Evolutionary conservation across 2,113 vertebrate genomes (phyloP).

Genomic region (Falcunculus frontatus): DNA sequence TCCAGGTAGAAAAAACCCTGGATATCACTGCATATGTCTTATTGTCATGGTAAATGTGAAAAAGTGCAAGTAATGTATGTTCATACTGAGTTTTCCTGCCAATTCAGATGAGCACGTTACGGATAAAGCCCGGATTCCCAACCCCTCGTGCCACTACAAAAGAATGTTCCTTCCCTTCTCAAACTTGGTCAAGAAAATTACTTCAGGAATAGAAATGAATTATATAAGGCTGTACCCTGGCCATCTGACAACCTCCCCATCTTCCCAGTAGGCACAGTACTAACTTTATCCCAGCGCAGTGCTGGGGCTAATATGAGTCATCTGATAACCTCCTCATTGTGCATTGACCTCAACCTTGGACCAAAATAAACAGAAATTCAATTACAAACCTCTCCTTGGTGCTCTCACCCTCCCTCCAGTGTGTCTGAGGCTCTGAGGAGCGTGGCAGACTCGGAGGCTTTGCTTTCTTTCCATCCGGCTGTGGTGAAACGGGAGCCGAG

Average conservation of each 20-base stretch:
- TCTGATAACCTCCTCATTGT: slow-evolving; percentile 49
- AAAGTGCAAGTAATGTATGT: not conserved
- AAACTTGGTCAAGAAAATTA: slow-evolving; percentile 24
- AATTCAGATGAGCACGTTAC: not conserved
- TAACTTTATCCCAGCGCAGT: slow-evolving; percentile 43
- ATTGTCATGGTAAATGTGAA: not conserved
- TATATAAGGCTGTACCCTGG: slow-evolving; percentile 32
- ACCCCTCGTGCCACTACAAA: not conserved
- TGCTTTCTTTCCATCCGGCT: not conserved
- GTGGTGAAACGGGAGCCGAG: not conserved
- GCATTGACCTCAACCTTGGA: slow-evolving; percentile 60
- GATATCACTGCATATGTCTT: not conserved
- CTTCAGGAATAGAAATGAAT: slow-evolving; percentile 45
- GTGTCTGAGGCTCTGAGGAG: not conserved
- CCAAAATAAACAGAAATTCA: slow-evolving; percentile 65
- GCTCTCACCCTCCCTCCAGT: not conserved
- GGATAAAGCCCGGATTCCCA: not conserved
- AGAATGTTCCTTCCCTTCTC: not conserved
- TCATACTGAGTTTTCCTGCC: not conserved
- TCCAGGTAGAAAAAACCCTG: not conserved
- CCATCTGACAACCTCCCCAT: slow-evolving; percentile 30
- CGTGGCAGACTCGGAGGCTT: not conserved
- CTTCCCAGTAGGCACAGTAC: slow-evolving; percentile 43
- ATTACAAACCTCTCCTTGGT: slow-evolving; percentile 25
- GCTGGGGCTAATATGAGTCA: slow-evolving; percentile 36